Base-by-base conservation (phyloP, 2,888 invertebrate species). In the Theretra japonica region DNA sequence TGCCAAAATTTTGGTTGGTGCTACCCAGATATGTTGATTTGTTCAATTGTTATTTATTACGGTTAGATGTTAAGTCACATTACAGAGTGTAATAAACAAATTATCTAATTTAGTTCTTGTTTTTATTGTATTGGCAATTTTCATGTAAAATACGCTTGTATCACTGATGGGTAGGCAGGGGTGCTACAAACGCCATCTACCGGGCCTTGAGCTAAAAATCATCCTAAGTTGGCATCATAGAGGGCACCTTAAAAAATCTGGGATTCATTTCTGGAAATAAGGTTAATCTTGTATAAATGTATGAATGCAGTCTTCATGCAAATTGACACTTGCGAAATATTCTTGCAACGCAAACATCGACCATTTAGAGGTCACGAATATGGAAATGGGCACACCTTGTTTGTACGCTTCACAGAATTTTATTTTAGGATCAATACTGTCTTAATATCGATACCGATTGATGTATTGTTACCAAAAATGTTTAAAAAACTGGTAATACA, bases 1-100 rank as follows among this genome's bases (percentile, higher is more conserved):
- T 56, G 74, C 74, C 76, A 77, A 73, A 76, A 50, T 70, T 53
- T 78, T 75, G 81, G 77, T 81, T 77, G 80, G 82, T 82, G 83
- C 82, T 81, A 80, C 75, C 75, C 71, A 56, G 59, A 76, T 60
- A 21, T 50, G 77, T 77, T 77, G 70, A 72, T 75, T 75, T 78
- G 76, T 77, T 77, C 68, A 70, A 70, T 41, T 72, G 73, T 75
- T 80, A 80, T 79, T 81, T 81, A 79, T 80, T 77, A 72, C 73
- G 75, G 74, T 70, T 65, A 73, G 77, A 75, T 65, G 65, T 65
- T 77, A 77, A 77, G 72, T 62, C 69, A 74, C 75, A 69, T 59
- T 73, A 65, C 23, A 41, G 48, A 48, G 65, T 65, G 65, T 75
- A 80, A 77, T 81, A 81, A 79, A 80, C 76, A 23, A 48, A 41